Conservation (phyloP, 2,113 vertebrate genomes). For the Oxyura jamaicensis region DNA sequence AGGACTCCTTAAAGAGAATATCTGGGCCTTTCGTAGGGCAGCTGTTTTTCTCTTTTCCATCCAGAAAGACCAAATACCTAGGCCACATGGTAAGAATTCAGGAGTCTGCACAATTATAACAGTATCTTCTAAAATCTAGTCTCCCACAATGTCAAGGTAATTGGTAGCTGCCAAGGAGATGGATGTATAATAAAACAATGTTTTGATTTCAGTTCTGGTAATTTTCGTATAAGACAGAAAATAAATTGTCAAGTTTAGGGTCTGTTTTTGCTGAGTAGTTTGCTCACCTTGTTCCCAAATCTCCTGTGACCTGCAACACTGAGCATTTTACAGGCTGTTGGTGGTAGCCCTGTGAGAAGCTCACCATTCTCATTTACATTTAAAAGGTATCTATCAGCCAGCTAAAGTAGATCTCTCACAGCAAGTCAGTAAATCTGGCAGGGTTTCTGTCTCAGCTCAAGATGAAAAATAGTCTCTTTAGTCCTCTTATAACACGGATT, state of each 20-base stretch:
- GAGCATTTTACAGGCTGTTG: constrained; percentile 51
- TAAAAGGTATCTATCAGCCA: constrained; percentile 73
- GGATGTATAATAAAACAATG: background rate
- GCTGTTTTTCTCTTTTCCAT: background rate
- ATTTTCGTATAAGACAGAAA: background rate
- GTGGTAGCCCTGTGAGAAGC: constrained; percentile 14
- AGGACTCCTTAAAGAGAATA: background rate
- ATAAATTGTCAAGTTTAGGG: background rate
- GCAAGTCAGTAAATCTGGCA: constrained; percentile 66
- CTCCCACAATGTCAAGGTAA: background rate
- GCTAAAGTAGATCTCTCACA: constrained; percentile 30
- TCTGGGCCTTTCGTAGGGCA: background rate
- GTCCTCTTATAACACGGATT: constrained; percentile 41
- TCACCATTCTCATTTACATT: constrained; percentile 72
- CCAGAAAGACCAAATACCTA: background rate
- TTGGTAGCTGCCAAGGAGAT: background rate
- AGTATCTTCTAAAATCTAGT: background rate
- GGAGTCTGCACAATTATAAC: background rate
- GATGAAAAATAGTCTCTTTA: constrained; percentile 63
- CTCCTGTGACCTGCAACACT: background rate
- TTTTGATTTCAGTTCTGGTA: background rate
- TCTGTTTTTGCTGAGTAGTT: background rate
- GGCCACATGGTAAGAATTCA: background rate
- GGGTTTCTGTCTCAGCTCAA: constrained; percentile 51
- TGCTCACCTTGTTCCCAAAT: background rate